These are phyloP conservation scores for Muntiacus reevesi DNA, from an alignment of 2,113 vertebrate genomes.

Conservation along the genomic window DNA sequence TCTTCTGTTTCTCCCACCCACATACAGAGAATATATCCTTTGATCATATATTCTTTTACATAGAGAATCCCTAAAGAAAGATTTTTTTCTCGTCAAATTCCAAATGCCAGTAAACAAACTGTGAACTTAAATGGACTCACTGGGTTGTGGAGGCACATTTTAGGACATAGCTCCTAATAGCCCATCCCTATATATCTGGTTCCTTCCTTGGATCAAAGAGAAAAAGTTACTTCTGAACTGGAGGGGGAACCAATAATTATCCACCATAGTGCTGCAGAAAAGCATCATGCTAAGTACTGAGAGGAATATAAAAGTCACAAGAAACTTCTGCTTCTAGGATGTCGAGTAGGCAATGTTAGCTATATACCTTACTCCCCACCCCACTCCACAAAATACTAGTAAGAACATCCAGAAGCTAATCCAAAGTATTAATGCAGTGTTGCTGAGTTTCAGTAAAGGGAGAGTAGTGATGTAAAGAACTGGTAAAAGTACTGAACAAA, in stretches of 20 bases:
- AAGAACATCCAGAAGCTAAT: not conserved
- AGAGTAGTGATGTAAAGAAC: not conserved
- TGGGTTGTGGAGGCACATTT: not conserved
- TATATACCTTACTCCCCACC: not conserved
- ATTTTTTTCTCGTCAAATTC: not conserved
- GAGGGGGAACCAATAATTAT: not conserved
- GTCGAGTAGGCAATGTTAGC: not conserved
- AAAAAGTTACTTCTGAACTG: not conserved
- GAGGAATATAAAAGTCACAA: not conserved
- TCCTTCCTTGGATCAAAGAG: not conserved
- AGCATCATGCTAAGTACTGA: not conserved
- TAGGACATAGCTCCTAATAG: not conserved
- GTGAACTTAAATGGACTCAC: not conserved
- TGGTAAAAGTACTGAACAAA: not conserved
- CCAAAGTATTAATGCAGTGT: not conserved
- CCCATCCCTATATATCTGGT: fast-evolving
- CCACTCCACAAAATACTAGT: not conserved
- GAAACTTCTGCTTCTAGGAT: not conserved
- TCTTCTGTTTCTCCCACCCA: not conserved
- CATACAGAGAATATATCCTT: not conserved
- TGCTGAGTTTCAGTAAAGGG: not conserved
- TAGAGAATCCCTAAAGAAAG: not conserved
- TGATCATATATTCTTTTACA: not conserved
- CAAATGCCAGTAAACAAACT: not conserved
- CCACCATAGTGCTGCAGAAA: not conserved